These are phyloP conservation scores for Linepithema humile DNA, from an alignment of 1,140 invertebrate genomes.

Conservation along the genomic window DNA sequence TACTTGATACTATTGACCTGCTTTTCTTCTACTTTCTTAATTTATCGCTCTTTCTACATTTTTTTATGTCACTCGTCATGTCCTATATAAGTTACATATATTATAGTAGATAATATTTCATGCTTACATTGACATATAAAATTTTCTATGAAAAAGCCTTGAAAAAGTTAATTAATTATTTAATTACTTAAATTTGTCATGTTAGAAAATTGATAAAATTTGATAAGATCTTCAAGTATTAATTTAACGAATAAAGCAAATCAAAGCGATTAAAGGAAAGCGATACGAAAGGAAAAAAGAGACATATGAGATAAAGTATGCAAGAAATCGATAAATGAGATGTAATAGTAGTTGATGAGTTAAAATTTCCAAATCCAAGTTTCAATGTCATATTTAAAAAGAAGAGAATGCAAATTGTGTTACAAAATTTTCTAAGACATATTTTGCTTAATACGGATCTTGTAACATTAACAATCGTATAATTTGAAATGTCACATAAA, in stretches of 20 bases:
- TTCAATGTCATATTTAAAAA: too few species aligned
- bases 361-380: too few species aligned
- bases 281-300: too few species aligned
- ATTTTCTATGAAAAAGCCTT: too few species aligned
- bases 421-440: too few species aligned
- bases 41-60: background rate
- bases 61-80: background rate
- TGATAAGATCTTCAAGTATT: background rate
- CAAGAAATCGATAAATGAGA: slow-evolving; percentile 15
- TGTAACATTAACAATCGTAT: too few species aligned
- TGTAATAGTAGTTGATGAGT: background rate
- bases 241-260: background rate
- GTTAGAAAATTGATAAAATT: too few species aligned
- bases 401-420: too few species aligned
- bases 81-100: background rate
- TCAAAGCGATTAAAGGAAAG: background rate
- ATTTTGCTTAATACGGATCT: too few species aligned
- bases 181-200: too few species aligned
- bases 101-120: background rate
- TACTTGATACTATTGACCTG: background rate
- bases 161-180: too few species aligned
- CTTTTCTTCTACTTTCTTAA: background rate
- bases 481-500: background rate
- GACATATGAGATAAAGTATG: background rate
- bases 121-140: background rate